Base-by-base conservation (phyloP, 1,140 invertebrate genomes). In the Drosophila saltans region DNA sequence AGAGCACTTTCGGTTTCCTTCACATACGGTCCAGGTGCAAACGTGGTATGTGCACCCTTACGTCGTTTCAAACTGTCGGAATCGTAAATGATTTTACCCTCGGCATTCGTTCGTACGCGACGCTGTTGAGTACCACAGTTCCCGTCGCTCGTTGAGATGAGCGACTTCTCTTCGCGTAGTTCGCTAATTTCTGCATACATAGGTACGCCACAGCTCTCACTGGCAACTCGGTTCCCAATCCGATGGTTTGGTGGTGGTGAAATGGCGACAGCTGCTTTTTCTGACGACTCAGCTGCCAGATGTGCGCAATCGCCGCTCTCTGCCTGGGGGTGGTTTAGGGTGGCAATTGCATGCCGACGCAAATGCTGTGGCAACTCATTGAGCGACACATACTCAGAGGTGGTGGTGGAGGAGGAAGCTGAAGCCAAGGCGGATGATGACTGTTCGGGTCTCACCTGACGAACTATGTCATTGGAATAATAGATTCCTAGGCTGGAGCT, bases 81-180 rank as follows among this genome's bases (percentile, higher is more conserved):
- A 66, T 96, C 96, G 91, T 97, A 98, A 48, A 98, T 96, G 55
- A 98, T 96, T 94, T 97, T 97, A 11, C 97, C 97, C 81, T 97
- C 96, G 1, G 97, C 96, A 92, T 98, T 96, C 36, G 98, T 92
- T 10, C 96, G 97, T 66, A 89, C 71, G 0, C 98, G 97, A 83
- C 96, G 94, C 6, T 59, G 73, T 36, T 58, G 40, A 3, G 36
- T 61, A 33, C 69, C 59, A 36, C 48, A 63, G 41, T 57, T 41
- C 39, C 30, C 8, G 41, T 6, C 61, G 62, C 61, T 75, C 8
- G 75, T 71, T 67, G 80, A 69, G 16, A 69, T 60, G 41, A 89
- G 81, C 39, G 83, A 76, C 66, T 89, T 85, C 72, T 86, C 81
- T 66, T 91, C 90, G 61, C 79, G 80, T 63, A 92, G 55, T 63